Percentiles rank a stretch among this genome's conserved stretches.
Conservation (phyloP, 2,888 invertebrate genomes). For the Caenorhabditis sp. region DNA sequence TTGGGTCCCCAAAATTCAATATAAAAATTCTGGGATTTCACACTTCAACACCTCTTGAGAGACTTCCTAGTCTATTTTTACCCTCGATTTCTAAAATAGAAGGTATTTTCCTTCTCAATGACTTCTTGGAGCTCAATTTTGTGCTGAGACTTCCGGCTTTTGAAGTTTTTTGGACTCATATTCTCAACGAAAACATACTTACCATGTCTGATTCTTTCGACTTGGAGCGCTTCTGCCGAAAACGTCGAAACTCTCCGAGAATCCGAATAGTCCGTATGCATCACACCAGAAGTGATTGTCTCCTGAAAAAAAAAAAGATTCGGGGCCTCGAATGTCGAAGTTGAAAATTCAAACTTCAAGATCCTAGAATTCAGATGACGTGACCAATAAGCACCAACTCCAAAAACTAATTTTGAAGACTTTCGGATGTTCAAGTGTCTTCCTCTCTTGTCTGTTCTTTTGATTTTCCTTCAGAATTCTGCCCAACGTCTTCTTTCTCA, state of each 20-base stretch:
- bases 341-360: not conserved
- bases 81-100: not conserved
- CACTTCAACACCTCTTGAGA: not conserved
- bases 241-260: conserved; percentile 71
- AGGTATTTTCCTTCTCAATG: not conserved
- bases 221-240: conserved; percentile 72
- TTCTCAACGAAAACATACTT: conserved; percentile 16
- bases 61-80: not conserved
- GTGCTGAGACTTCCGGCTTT: too few relatives aligned
- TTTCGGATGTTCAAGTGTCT: not conserved
- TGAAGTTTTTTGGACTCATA: conserved; percentile 8
- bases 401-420: not conserved
- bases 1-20: too few relatives aligned
- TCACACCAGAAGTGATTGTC: conserved; percentile 76
- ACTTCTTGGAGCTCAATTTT: too few relatives aligned
- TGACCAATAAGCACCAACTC: not conserved
- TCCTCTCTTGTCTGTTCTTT: conserved; percentile 1
- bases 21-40: not conserved
- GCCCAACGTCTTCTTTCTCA: not conserved
- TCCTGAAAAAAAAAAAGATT: conserved; percentile 57
- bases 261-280: conserved; percentile 72
- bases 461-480: conserved; percentile 1
- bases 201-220: conserved; percentile 72
- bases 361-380: conserved; percentile 16
- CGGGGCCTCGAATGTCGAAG: not conserved